Base-by-base conservation (phyloP, 2,113 vertebrate genomes). In the Vidua macroura region DNA sequence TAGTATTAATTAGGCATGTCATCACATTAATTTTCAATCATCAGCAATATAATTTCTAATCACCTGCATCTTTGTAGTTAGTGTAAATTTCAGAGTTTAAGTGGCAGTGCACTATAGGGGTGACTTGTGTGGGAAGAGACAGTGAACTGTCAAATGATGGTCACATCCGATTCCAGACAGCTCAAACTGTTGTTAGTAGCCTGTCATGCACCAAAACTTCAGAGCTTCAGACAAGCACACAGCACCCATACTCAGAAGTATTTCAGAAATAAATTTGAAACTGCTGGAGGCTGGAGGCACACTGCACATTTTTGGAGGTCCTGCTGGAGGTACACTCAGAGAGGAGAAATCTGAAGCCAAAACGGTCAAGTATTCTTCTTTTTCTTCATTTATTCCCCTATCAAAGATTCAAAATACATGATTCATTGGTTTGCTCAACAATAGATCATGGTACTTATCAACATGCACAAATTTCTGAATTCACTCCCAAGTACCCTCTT, bases 201-300 rank as follows among this genome's bases (percentile, higher is more conserved):
- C 11, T 1, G 0, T 49, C 44, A 41, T 22, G 21, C 15, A 67
- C 37, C 13, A 58, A 30, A 35, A 56, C 3, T 69, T 81, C 46
- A 69, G 35, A 51, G 5, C 15, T 35, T 41, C 16, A 63, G 44
- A 46, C 24, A 64, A 64, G 6, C 11, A 73, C 10, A 48, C 15
- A 55, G 3, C 15, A 77, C 1, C 14, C 11, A 2, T 33, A 28
- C 5, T 35, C 15, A 39, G 44, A 48, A 1, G 2, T 39, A 33
- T 39, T 28, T 86, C 33, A 84, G 33, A 93, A 73, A 69, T 21
- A 52, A 73, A 64, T 11, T 28, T 27, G 9, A 64, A 77, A 39
- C 11, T 39, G 4, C 9, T 70, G 16, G 18, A 27, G 5, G 5
- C 30, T 78, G 33, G 24, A 66, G 24, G 48, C 9, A 39, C 15